Percentiles rank a stretch among this genome's conserved stretches.
phyloP scores from a whole-genome alignment of 2,113 vertebrate species.

The Xiphophorus couchianus region DNA sequence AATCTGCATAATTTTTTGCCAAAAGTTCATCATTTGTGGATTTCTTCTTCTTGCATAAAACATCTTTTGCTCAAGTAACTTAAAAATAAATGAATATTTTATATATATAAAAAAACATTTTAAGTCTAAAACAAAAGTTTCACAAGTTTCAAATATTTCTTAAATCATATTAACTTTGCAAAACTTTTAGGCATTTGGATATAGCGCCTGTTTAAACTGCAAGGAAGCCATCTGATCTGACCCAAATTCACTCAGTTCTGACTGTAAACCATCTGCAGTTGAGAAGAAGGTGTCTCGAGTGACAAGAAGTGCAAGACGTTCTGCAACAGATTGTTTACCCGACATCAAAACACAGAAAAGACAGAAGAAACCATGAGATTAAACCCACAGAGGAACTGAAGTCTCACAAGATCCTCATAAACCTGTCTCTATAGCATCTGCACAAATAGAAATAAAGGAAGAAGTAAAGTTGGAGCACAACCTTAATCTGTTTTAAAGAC shows the following conservation, averaged over 20 bases:
- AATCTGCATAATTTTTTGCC: background rate
- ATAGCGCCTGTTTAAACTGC: background rate
- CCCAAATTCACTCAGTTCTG: background rate
- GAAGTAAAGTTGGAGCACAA: background rate
- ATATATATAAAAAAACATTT: background rate
- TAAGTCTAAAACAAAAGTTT: no score
- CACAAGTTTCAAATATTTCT: background rate
- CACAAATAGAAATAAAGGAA: background rate
- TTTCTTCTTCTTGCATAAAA: background rate
- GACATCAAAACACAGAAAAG: background rate
- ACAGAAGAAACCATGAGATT: background rate
- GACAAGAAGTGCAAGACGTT: background rate
- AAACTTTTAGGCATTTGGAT: background rate
- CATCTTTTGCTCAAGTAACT: background rate
- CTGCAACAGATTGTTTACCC: background rate
- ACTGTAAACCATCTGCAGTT: background rate
- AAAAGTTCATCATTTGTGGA: background rate
- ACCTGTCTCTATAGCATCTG: background rate
- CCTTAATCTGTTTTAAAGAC: no score
- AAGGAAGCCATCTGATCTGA: constrained; percentile 4
- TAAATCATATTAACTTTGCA: background rate
- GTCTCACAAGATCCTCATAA: background rate
- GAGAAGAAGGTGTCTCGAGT: background rate
- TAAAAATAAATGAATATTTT: background rate
- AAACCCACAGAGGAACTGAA: background rate